Evolutionary conservation across 2,113 vertebrate genomes (phyloP).

Genomic region (Oostethus manadensis): DNA sequence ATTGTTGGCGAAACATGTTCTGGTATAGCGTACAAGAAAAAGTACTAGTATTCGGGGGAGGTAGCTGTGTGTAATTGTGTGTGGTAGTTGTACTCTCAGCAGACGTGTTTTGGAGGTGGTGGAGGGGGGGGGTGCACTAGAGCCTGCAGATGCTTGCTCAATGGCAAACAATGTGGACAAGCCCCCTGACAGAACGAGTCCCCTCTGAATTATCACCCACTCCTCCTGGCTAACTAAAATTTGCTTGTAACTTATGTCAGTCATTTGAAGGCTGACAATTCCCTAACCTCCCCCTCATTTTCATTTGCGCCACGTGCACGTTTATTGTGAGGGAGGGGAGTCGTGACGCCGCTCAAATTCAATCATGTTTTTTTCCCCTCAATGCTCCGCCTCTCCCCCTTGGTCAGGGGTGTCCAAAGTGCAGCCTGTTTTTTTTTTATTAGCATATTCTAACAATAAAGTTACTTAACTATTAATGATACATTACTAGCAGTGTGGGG

Average conservation of each 20-base stretch:
- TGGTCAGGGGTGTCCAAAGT: slow-evolving; percentile 59
- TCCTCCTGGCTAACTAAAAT: slow-evolving; percentile 98
- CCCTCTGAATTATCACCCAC: slow-evolving; percentile 88
- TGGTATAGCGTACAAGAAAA: no score
- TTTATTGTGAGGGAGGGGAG: slow-evolving; percentile 86
- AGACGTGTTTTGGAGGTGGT: slow-evolving; percentile 22
- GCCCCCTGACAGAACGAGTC: slow-evolving; percentile 77
- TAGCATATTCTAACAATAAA: no score
- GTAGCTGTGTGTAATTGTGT: slow-evolving; percentile 52
- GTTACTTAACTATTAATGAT: no score
- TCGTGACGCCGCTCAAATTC: slow-evolving; percentile 88
- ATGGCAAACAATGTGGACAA: slow-evolving; percentile 77
- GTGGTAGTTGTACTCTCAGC: slow-evolving; percentile 53
- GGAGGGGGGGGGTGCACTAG: slow-evolving; percentile 26
- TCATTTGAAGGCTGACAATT: slow-evolving; percentile 85
- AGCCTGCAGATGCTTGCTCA: slow-evolving; percentile 73
- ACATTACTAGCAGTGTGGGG: no score
- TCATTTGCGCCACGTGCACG: slow-evolving; percentile 88
- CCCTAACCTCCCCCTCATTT: slow-evolving; percentile 75
- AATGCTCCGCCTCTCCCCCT: slow-evolving; percentile 63
- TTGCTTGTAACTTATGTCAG: slow-evolving; percentile 98
- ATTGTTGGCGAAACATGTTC: no score
- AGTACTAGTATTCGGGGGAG: slow-evolving; percentile 20
- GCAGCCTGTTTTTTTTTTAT: no score
- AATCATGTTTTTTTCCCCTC: slow-evolving; percentile 8